phyloP scores from a whole-genome alignment of 2,113 vertebrate genomes.

The Xenopus laevis region DNA sequence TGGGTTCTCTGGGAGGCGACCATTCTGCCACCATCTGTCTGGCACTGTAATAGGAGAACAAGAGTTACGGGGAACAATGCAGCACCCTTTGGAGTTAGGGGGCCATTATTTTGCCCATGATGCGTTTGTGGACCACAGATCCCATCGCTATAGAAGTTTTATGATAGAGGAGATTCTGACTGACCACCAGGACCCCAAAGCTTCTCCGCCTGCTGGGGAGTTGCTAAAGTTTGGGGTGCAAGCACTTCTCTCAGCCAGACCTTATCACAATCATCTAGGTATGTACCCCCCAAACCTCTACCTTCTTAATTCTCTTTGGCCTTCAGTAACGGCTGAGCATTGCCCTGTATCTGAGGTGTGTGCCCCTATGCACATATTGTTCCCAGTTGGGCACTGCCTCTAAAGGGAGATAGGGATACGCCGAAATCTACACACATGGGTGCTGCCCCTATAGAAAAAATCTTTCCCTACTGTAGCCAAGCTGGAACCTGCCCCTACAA shows the following conservation, averaged over 20 bases:
- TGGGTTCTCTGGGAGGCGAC: neutral
- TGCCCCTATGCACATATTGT: too few relatives aligned
- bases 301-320: neutral
- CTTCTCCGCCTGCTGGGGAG: slow-evolving; percentile 76
- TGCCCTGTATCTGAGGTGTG: too few relatives aligned
- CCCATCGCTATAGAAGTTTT: slow-evolving; percentile 94
- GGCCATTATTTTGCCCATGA: slow-evolving; percentile 81
- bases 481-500: too few relatives aligned
- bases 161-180: slow-evolving; percentile 98
- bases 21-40: neutral
- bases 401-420: too few relatives aligned
- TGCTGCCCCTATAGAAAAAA: too few relatives aligned
- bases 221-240: slow-evolving; percentile 94
- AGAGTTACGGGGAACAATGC: slow-evolving; percentile 64
- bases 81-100: slow-evolving; percentile 83
- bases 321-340: too few relatives aligned
- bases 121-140: slow-evolving; percentile 79
- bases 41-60: neutral
- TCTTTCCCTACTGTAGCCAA: too few relatives aligned
- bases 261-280: slow-evolving; percentile 89
- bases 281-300: slow-evolving; percentile 54
- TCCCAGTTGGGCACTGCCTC: too few relatives aligned
- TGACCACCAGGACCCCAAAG: slow-evolving; percentile 82
- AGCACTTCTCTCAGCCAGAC: slow-evolving; percentile 83
- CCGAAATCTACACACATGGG: too few relatives aligned